Conservation (phyloP, 2,797 vertebrate genomes). For the Gymnocypris eckloni region DNA sequence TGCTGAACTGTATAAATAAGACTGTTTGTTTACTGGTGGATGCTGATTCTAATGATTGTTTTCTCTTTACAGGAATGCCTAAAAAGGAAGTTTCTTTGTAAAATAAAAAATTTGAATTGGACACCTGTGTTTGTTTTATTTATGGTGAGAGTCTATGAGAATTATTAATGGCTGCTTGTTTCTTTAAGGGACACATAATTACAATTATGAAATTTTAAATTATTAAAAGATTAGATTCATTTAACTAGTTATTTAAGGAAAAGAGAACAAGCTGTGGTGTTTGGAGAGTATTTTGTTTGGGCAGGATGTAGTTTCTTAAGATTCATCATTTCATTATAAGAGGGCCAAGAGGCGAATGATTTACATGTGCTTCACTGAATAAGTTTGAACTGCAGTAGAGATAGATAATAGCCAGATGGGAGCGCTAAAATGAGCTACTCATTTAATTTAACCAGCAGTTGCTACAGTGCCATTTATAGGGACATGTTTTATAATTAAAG, state of each 20-base stretch:
- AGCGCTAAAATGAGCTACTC: neutral
- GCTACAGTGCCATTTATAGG: neutral
- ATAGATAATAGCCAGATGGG: neutral
- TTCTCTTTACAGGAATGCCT: slow-evolving; percentile 73
- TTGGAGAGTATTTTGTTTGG: neutral
- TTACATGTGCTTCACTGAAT: neutral
- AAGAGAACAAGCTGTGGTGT: neutral
- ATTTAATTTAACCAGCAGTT: neutral
- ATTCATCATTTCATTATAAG: neutral
- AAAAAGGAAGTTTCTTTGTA: slow-evolving; percentile 68
- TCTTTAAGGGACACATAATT: neutral
- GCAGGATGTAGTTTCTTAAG: neutral
- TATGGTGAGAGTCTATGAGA: neutral
- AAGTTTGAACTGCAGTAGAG: neutral
- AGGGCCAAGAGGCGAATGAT: neutral
- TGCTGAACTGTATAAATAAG: neutral
- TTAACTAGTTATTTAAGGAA: neutral
- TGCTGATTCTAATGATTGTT: neutral
- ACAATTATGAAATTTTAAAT: neutral
- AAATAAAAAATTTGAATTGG: slow-evolving; percentile 75
- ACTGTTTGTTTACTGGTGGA: neutral
- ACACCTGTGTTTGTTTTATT: neutral
- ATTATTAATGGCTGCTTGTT: neutral
- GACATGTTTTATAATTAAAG: neutral
- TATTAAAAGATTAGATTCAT: neutral